phyloP scores from a whole-genome alignment of 2,113 vertebrate genomes.

The Centropristis striata region DNA sequence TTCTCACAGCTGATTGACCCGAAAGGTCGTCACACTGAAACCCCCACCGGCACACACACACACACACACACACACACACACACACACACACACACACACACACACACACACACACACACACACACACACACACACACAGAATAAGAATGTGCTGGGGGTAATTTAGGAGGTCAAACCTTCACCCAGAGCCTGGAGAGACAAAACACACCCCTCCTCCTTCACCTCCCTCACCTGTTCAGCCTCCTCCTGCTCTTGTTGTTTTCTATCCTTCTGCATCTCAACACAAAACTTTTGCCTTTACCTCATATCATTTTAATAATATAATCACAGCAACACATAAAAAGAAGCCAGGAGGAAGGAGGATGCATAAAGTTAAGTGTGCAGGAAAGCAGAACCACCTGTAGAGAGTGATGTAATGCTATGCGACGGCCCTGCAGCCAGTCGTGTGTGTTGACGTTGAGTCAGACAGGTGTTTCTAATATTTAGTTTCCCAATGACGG shows the following conservation, averaged over 20 bases:
- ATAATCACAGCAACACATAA: background rate
- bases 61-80: background rate
- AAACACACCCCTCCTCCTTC: conserved; percentile 36
- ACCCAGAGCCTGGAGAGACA: conserved; percentile 32
- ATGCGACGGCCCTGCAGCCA: background rate
- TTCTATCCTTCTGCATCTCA: background rate
- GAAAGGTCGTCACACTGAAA: conserved; percentile 43
- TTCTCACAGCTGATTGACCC: conserved; percentile 68
- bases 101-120: too few species aligned
- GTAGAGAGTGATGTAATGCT: background rate
- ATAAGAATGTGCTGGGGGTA: background rate
- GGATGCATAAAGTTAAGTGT: background rate
- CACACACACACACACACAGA: too few species aligned
- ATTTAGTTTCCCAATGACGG: background rate
- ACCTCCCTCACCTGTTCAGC: conserved; percentile 38
- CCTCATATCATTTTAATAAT: background rate
- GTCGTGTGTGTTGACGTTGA: background rate
- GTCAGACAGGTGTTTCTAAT: background rate
- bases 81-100: background rate
- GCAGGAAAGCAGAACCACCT: background rate
- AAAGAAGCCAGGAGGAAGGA: background rate
- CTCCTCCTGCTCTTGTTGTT: background rate
- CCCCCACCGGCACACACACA: background rate
- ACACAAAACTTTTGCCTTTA: background rate
- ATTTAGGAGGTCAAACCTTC: conserved; percentile 45